Conservation (phyloP, 2,888 invertebrate species). For the Luperina nickerlii region DNA sequence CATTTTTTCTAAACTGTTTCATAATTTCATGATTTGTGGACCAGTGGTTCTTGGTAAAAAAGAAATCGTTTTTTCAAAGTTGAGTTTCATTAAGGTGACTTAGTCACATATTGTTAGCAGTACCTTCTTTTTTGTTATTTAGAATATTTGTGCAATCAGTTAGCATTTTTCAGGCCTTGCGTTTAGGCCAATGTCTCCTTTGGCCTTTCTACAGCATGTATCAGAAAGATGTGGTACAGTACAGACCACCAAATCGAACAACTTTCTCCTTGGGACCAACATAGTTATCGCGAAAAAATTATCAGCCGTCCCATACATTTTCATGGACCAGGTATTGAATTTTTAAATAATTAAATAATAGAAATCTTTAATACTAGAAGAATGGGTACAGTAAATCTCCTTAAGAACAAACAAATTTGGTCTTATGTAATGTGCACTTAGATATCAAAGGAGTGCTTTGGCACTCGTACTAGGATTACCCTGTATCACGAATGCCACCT, state of each 20-base stretch:
- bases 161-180: neutral
- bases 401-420: no score
- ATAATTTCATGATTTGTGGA: neutral
- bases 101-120: neutral
- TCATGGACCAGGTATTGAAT: neutral
- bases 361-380: no score
- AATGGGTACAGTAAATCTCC: no score
- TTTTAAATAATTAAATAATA: no score
- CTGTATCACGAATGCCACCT: no score
- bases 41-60: neutral
- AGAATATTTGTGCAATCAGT: neutral
- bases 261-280: neutral
- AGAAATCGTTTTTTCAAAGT: neutral
- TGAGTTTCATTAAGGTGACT: neutral
- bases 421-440: no score
- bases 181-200: neutral
- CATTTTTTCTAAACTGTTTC: slow-evolving; percentile 2
- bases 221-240: neutral
- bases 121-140: neutral
- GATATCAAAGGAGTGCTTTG: no score
- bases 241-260: neutral
- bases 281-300: neutral
- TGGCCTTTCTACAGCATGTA: neutral
- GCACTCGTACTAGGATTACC: no score
- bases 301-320: neutral